Base-by-base conservation (phyloP, 1,140 invertebrate genomes). In the Atta texana region DNA sequence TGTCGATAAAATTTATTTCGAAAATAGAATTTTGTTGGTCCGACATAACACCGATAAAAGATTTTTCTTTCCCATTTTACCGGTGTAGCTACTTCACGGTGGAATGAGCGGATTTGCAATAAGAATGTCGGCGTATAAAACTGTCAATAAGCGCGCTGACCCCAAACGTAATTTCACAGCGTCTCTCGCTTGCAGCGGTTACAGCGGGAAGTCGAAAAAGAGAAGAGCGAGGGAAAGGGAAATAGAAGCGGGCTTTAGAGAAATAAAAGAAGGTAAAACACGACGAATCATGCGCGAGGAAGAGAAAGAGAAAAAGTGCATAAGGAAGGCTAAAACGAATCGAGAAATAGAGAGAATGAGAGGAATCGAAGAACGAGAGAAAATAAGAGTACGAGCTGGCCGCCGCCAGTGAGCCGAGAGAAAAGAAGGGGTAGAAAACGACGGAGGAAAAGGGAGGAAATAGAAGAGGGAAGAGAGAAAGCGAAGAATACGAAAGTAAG, bases 121-220 rank as follows among this genome's bases (percentile, higher is more conserved):
- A 93, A 92, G 88, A 92, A 91, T 91, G 90, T 88, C 87, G 85
- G 64, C 82, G 80, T 92, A 92, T 93, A 92, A 92, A 93, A 90
- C 91, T 93, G 92, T 93, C 92, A 89, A 93, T 92, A 92, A 93
- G 85, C 87, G 85, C 90, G 88, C 90, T 93, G 92, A 92, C 91
- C 91, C 88, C 90, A 88, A 90, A 91, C 78, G 89, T 92, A 91
- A 92, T 93, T 92, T 92, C 87, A 81, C 66, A 89, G 24, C 85
- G 82, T 85, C 75, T 86, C 85, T 86, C 61, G 88, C 88, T 84
- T 75, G 88, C 88, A 82, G 86, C 87, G 77, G 71, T 75, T 80
- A 84, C 69, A 75, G 39, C 21, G 69, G 63, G 28, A 74, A 63
- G 75, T 53, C 64, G 77, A 53, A 85, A 55, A 8, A 63, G 72